A percentile compares a stretch with the other conserved stretches of the same genome.
These are phyloP conservation scores for Phalanger gymnotis DNA, from an alignment of 2,797 vertebrate genomes.

Conservation along the genomic window DNA sequence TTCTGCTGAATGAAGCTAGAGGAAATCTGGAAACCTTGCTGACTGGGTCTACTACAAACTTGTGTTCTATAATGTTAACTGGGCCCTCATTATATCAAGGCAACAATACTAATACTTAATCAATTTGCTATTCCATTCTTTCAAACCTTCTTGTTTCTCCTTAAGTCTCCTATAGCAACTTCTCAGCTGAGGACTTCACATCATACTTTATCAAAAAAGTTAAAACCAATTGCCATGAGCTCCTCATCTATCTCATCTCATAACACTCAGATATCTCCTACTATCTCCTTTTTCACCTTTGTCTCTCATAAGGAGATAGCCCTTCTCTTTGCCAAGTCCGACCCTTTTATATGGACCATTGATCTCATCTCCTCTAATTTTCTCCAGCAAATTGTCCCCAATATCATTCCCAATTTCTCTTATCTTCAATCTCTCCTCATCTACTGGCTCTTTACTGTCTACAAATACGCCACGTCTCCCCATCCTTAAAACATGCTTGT, in stretches of 20 bases:
- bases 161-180: not conserved
- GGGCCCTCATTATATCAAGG: not conserved
- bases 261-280: not conserved
- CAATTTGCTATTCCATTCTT: not conserved
- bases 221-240: not conserved
- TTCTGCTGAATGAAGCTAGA: not conserved
- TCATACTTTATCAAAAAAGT: not conserved
- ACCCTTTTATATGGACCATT: not conserved
- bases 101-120: not conserved
- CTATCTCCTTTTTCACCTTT: not conserved
- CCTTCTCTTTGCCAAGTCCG: not conserved
- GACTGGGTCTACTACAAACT: not conserved
- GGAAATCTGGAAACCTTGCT: not conserved
- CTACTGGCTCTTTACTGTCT: not conserved
- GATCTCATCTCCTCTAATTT: not conserved
- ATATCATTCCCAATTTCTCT: not conserved
- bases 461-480: not conserved
- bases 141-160: not conserved
- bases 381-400: not conserved
- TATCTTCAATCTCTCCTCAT: not conserved
- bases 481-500: not conserved
- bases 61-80: not conserved
- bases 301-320: not conserved
- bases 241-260: not conserved
- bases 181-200: not conserved